Conservation (phyloP, 2,797 vertebrate genomes). For the Acanthornis magna region DNA sequence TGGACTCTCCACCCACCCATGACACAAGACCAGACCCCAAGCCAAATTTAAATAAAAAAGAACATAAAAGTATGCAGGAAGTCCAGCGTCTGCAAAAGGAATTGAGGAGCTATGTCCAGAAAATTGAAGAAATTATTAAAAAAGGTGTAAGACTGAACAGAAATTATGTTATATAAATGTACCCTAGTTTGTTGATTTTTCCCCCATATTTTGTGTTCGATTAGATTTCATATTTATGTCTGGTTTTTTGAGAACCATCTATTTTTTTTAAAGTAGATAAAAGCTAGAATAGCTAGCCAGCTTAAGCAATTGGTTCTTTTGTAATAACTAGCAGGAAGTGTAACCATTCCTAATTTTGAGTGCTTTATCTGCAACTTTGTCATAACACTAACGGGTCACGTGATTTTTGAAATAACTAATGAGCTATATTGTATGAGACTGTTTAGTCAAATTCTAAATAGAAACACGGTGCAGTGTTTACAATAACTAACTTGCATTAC, state of each 20-base stretch:
- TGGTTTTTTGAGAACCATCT: background rate
- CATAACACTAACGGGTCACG: background rate
- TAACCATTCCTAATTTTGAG: background rate
- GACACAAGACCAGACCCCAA: constrained; percentile 54
- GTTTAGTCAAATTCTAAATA: background rate
- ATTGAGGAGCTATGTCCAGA: constrained; percentile 83
- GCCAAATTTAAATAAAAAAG: constrained; percentile 9
- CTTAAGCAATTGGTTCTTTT: background rate
- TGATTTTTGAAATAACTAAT: background rate
- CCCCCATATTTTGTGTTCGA: background rate
- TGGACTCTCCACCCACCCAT: constrained; percentile 73
- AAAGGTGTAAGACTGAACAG: constrained; percentile 77
- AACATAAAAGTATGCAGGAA: constrained; percentile 76
- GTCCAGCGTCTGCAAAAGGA: constrained; percentile 84
- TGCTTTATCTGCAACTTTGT: background rate
- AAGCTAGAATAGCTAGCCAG: background rate
- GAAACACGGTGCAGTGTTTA: background rate
- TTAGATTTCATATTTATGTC: background rate
- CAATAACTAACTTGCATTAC: background rate
- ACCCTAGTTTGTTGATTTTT: background rate
- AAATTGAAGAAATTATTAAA: constrained; percentile 83
- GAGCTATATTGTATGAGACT: background rate
- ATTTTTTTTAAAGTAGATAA: background rate
- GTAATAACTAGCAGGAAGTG: background rate
- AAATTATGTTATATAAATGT: background rate